A percentile compares a stretch with the other conserved stretches of the same genome.
Evolutionary conservation across 2,797 vertebrate genomes (phyloP).

Genomic region (Holocentrus rufus): DNA sequence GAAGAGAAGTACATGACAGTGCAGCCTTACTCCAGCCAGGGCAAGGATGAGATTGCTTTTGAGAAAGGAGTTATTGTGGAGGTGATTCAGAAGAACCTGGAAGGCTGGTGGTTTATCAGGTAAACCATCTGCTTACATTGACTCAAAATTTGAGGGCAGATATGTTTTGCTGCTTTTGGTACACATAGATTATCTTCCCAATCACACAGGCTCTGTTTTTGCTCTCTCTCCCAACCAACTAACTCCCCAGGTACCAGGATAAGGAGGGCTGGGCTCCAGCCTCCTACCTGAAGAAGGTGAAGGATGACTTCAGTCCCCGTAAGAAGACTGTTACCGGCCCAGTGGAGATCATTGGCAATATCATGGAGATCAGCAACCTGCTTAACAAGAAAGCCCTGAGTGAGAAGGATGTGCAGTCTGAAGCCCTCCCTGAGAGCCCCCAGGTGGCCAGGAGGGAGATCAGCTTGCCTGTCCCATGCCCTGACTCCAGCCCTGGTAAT

Average conservation of each 20-base stretch:
- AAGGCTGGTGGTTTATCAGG: constrained; percentile 99
- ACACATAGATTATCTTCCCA: not conserved
- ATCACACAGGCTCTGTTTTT: constrained; percentile 3
- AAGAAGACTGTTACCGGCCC: constrained; percentile 95
- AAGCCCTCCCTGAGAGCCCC: constrained; percentile 80
- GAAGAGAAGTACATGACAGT: constrained; percentile 97
- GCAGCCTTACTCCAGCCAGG: constrained; percentile 93
- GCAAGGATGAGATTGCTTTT: constrained; percentile 98
- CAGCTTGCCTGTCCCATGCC: constrained; percentile 92
- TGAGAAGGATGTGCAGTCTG: constrained; percentile 90
- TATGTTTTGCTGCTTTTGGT: not conserved
- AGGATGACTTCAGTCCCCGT: constrained; percentile 91
- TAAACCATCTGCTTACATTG: constrained; percentile 68
- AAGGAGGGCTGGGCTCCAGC: constrained; percentile 99
- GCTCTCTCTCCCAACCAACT: not conserved
- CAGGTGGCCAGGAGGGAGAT: constrained; percentile 92
- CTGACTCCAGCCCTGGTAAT: constrained; percentile 78
- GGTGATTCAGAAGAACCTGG: constrained; percentile 99
- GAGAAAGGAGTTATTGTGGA: constrained; percentile 98
- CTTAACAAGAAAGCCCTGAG: constrained; percentile 92
- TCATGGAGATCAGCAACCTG: constrained; percentile 99
- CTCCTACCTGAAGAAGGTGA: constrained; percentile 94
- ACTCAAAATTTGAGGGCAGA: constrained; percentile 1
- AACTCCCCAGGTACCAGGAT: constrained; percentile 86
- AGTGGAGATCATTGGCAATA: constrained; percentile 99